A percentile compares a stretch with the other conserved stretches of the same genome.
phyloP scores from a whole-genome alignment of 2,888 invertebrate genomes.

The Lasiommata megera region DNA sequence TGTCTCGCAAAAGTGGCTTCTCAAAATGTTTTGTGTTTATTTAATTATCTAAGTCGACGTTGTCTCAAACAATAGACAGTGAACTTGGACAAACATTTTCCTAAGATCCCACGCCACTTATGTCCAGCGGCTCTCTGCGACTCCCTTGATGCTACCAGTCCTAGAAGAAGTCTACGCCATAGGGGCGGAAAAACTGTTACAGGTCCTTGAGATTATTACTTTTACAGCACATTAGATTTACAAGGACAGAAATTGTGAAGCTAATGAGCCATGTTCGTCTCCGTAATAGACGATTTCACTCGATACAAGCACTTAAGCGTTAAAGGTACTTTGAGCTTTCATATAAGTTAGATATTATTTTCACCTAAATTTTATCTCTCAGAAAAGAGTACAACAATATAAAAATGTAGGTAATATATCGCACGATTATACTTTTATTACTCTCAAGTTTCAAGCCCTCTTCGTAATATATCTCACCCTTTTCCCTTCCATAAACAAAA shows the following conservation, averaged over 20 bases:
- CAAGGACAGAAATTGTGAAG: neutral
- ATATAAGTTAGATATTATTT: neutral
- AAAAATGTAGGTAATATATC: neutral
- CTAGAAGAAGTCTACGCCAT: too few relatives aligned
- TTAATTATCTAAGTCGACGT: slow-evolving; percentile 39
- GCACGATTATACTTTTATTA: neutral
- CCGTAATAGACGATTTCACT: neutral
- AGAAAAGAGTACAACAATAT: neutral
- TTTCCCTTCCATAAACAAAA: slow-evolving; percentile 69
- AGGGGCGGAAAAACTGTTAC: too few relatives aligned
- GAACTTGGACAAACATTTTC: too few relatives aligned
- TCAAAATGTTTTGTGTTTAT: slow-evolving; percentile 53
- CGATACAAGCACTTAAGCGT: neutral
- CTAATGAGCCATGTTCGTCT: neutral
- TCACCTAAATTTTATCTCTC: neutral
- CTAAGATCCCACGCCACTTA: too few relatives aligned
- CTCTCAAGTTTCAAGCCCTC: neutral
- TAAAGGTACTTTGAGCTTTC: neutral
- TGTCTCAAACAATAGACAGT: neutral
- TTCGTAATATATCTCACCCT: slow-evolving; percentile 38
- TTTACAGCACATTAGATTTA: neutral
- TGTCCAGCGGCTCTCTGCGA: too few relatives aligned
- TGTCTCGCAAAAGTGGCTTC: slow-evolving; percentile 50
- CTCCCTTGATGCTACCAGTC: too few relatives aligned
- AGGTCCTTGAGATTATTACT: too few relatives aligned